Percentiles rank a stretch among this genome's conserved stretches.
Conservation (phyloP, 2,888 invertebrate genomes). For the Drosophila testacea region DNA sequence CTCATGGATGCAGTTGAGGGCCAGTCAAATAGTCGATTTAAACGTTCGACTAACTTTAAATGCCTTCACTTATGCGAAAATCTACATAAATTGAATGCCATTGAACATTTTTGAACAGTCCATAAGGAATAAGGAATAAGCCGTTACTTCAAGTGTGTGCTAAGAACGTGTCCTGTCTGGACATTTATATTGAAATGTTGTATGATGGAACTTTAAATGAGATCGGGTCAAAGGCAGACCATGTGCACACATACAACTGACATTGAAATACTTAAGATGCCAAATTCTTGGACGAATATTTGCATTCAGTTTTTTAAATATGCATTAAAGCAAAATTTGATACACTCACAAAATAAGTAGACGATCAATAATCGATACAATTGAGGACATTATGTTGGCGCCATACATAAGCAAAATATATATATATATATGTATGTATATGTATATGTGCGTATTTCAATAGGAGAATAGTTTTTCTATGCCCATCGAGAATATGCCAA, state of each 20-base stretch:
- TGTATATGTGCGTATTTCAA: constrained; percentile 17
- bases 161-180: constrained; percentile 19
- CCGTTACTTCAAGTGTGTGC: constrained; percentile 15
- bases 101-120: constrained; percentile 43
- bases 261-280: constrained; percentile 5
- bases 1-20: constrained; percentile 26
- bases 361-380: constrained; percentile 55
- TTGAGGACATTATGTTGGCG: constrained; percentile 44
- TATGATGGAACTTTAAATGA: constrained; percentile 9
- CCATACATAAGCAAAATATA: constrained; percentile 30
- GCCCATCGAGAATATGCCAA: constrained; percentile 50
- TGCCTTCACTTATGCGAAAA: constrained; percentile 55
- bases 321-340: constrained; percentile 41
- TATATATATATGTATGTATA: constrained; percentile 3
- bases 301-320: constrained; percentile 21
- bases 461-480: constrained; percentile 40
- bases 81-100: constrained; percentile 59
- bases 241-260: background rate
- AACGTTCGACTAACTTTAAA: constrained; percentile 58
- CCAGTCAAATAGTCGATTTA: constrained; percentile 21
- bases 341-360: constrained; percentile 13
- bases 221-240: constrained; percentile 1
- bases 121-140: constrained; percentile 12
- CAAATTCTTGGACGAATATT: constrained; percentile 6
- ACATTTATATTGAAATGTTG: constrained; percentile 15